Base-by-base conservation (phyloP, 2,113 vertebrate genomes). In the Poicephalus gulielmi region DNA sequence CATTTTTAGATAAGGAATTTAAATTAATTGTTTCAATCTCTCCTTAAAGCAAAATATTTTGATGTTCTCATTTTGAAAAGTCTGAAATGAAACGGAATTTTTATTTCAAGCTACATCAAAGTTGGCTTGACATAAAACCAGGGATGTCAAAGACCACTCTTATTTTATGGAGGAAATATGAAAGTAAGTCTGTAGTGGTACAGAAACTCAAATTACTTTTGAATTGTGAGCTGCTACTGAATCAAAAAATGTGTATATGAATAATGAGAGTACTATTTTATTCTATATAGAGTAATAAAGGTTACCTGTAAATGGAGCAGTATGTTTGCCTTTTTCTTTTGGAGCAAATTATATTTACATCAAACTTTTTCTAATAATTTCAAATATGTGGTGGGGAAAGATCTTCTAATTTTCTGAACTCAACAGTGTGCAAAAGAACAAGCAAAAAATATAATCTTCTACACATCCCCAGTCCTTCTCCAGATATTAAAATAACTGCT, bases 401-500 rank as follows among this genome's bases (percentile, higher is more conserved):
- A 31, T 63, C 30, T 74, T 69, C 16, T 41, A 41, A 43, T 64
- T 77, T 76, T 73, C 69, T 77, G 60, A 59, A 53, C 59, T 64
- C 43, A 73, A 67, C 10, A 16, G 22, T 1, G 18, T 43, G 20
- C 8, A 75, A 80, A 83, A 49, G 73, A 47, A 3, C 23, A n/a
- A 12, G 27, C 8, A 67, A 89, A 86, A 94, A 64, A 44, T 24
- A 63, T 12, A 6, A 35, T 55, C 81, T 83, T 87, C 24, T 70
- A 47, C 59, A 92, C 63, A 96, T 92, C 90, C 83, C 50, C 90
- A 84, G 7, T 91, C 63, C 83, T 70, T 63, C 49, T 62, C 30
- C 83, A 62, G 18, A 69, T 95, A 92, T 55, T 88, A 94, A 95
- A 97, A 86, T 88, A 95, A 73, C 62, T 87, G 46, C 59, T 92